These are phyloP conservation scores for Neosalanx taihuensis DNA, from an alignment of 2,797 vertebrate genomes.

Conservation along the genomic window DNA sequence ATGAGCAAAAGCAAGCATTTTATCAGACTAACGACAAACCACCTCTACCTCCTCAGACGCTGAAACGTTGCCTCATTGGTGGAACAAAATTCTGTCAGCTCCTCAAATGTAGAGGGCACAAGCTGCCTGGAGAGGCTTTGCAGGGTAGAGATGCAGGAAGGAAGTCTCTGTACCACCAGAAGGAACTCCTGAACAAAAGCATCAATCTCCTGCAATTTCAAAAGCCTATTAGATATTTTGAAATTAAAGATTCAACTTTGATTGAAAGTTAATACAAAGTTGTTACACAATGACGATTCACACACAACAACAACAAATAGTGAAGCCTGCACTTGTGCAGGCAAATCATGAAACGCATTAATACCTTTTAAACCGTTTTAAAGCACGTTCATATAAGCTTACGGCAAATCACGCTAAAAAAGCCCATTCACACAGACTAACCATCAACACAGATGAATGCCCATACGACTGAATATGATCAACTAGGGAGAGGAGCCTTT, in stretches of 20 bases:
- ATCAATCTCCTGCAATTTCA: constrained; percentile 66
- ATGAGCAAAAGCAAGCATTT: too few relatives aligned
- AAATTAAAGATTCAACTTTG: not conserved
- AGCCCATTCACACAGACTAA: constrained; percentile 15
- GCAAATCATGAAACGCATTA: not conserved
- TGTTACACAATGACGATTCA: too few relatives aligned
- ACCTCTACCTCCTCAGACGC: constrained; percentile 67
- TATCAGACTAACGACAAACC: not conserved
- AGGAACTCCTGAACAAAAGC: constrained; percentile 69
- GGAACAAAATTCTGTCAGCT: constrained; percentile 62
- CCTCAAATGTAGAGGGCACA: constrained; percentile 40
- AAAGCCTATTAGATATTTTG: not conserved
- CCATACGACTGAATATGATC: constrained; percentile 53
- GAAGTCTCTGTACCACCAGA: constrained; percentile 68
- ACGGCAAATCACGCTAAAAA: not conserved
- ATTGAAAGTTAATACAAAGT: not conserved
- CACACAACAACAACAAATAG: not conserved
- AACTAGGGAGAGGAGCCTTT: constrained; percentile 51
- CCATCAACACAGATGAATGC: constrained; percentile 28
- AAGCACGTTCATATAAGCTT: not conserved
- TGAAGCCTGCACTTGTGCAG: not conserved
- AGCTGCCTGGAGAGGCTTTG: constrained; percentile 58
- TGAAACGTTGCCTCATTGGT: constrained; percentile 62
- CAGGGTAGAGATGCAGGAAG: constrained; percentile 62
- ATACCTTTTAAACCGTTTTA: not conserved